Percentiles rank a stretch among this genome's conserved stretches.
Conservation (phyloP, 1,140 invertebrate species). For the Carposina sasakii region DNA sequence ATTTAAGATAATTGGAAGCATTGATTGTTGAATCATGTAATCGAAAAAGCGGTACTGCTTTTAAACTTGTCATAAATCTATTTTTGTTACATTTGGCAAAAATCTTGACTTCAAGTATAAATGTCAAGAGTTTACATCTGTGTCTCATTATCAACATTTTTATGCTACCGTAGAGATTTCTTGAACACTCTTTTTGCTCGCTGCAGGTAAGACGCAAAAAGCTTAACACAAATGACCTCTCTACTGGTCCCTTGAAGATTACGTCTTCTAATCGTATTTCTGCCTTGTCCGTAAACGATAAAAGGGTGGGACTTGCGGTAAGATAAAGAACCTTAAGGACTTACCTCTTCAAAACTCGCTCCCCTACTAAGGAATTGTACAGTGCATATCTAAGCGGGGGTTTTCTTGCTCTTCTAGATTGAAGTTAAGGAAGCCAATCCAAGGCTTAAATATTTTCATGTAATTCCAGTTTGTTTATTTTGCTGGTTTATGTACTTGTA, state of each 20-base stretch:
- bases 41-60: too few species aligned
- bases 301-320: conserved; percentile 53
- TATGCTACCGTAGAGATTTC: too few species aligned
- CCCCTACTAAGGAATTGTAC: conserved; percentile 58
- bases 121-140: too few species aligned
- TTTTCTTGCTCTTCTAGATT: conserved; percentile 56
- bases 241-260: conserved; percentile 45
- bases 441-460: conserved; percentile 40
- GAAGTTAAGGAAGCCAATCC: conserved; percentile 48
- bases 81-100: too few species aligned
- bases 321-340: conserved; percentile 63
- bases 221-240: conserved; percentile 18
- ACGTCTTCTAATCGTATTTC: conserved; percentile 58
- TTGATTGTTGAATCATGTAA: too few species aligned
- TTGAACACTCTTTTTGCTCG: too few species aligned
- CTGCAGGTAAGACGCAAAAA: too few species aligned
- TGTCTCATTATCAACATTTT: too few species aligned
- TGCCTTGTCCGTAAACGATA: conserved; percentile 39
- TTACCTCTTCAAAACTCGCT: conserved; percentile 59
- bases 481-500: conserved; percentile 23
- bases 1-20: too few species aligned
- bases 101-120: too few species aligned
- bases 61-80: too few species aligned
- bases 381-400: conserved; percentile 62
- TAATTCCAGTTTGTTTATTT: conserved; percentile 32